A percentile compares a stretch with the other conserved stretches of the same genome.
Conservation (phyloP, 2,888 invertebrate species). For the Hesperia comma region DNA sequence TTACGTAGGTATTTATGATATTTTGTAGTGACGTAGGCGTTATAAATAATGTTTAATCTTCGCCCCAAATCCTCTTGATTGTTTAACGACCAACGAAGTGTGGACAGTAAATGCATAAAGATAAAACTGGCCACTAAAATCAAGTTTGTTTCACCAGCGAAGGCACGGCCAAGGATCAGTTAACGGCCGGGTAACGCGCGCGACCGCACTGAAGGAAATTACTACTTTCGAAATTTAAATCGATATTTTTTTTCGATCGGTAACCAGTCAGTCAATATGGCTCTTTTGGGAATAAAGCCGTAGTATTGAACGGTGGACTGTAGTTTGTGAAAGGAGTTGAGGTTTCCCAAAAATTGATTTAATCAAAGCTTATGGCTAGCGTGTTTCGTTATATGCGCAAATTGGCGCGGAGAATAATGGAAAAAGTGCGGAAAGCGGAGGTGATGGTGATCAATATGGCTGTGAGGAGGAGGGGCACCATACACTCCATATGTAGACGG, state of each 20-base stretch:
- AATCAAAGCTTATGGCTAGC: slow-evolving; percentile 31
- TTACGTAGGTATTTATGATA: too few relatives aligned
- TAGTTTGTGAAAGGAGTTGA: background rate
- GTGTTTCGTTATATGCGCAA: slow-evolving; percentile 67
- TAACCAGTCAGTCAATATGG: slow-evolving; percentile 9
- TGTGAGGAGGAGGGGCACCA: slow-evolving; percentile 59
- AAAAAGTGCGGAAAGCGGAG: slow-evolving; percentile 63
- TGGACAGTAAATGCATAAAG: slow-evolving; percentile 48
- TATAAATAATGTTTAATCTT: slow-evolving; percentile 27
- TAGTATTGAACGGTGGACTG: background rate
- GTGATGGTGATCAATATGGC: slow-evolving; percentile 61
- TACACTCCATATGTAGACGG: slow-evolving; percentile 67
- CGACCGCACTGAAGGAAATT: slow-evolving; percentile 13
- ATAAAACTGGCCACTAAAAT: slow-evolving; percentile 55
- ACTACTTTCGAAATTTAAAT: slow-evolving; percentile 16
- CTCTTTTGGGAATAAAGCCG: slow-evolving; percentile 9
- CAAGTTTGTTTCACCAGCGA: slow-evolving; percentile 47
- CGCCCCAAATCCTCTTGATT: slow-evolving; percentile 40
- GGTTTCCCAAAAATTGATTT: background rate
- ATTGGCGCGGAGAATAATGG: slow-evolving; percentile 56
- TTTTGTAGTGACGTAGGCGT: slow-evolving; percentile 5
- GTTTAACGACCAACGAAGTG: slow-evolving; percentile 49
- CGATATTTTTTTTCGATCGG: background rate
- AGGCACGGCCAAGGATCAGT: slow-evolving; percentile 36
- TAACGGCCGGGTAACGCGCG: slow-evolving; percentile 18